Evolutionary conservation across 1,140 invertebrate species (phyloP), one percentile per base, ranked within the genome.

Genomic region (Diorhabda carinulata): DNA sequence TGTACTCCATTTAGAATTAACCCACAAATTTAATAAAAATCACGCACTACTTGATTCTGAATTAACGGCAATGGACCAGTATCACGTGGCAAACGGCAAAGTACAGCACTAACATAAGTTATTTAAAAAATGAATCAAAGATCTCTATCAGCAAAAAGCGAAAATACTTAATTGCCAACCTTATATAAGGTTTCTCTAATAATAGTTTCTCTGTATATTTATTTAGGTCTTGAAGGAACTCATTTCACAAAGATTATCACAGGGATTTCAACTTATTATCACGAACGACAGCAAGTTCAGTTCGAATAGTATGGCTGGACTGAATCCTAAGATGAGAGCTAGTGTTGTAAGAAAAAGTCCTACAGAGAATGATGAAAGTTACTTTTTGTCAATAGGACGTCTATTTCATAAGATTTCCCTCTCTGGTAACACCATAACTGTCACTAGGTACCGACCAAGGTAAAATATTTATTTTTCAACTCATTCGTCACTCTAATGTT

Each of bases 321-420:
- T 81, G 25, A 85, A 84, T 25, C 78, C 83, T 2, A 78, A 70
- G 43, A 68, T 72, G 66, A 72, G 70, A 52, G 64, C 57, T 3
- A 72, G 81, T 7, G 73, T 83, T 81, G 60, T 82, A 80, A 67
- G 78, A 68, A 77, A 76, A 78, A 77, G 68, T 72, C 71, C 80
- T 76, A 79, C 82, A 0, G 87, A 90, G 70, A 82, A 82, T 2
- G 86, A 86, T 43, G 89, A 92, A 74, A 89, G 92, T 73, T 95
- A 91, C 80, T 85, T 93, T 65, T 82, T 98, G 2, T 98, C 96
- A 68, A 98, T 98, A 76, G 97, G 96, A 0, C 84, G 95, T 69
- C 92, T 98, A 76, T 98, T 98, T 84, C 97, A 99, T 80, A 93
- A 92, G 79, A 90, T 98, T 70, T 89, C 90, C 0, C 80, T 97